Percentiles rank a stretch among this genome's conserved stretches.
Evolutionary conservation across 2,888 invertebrate genomes (phyloP).

Genomic region (Aphidius colemani): DNA sequence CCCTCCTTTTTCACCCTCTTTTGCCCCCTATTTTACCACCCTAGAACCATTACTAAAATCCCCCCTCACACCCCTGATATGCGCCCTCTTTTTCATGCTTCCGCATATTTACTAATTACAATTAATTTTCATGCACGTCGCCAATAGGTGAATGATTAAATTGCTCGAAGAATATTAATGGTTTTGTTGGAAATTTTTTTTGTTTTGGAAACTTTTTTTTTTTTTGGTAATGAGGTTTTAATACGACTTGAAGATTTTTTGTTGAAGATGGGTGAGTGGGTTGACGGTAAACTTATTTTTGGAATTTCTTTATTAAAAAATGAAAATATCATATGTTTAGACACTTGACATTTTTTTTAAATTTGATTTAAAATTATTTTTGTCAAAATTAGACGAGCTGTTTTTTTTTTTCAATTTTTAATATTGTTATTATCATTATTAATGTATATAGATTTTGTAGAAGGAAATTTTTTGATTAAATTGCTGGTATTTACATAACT

Average conservation of each 20-base stretch:
- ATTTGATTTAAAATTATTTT: too few relatives aligned
- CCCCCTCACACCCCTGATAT: constrained; percentile 4
- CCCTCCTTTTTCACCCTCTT: constrained; percentile 30
- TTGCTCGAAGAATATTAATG: too few relatives aligned
- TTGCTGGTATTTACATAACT: background rate
- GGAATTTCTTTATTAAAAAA: too few relatives aligned
- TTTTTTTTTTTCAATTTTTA: background rate
- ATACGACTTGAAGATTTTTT: too few relatives aligned
- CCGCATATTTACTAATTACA: constrained; percentile 31
- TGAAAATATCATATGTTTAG: too few relatives aligned
- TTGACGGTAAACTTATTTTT: too few relatives aligned
- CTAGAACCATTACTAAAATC: constrained; percentile 23
- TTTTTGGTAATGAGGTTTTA: too few relatives aligned
- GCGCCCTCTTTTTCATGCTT: constrained; percentile 27
- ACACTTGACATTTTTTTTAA: too few relatives aligned
- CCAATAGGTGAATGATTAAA: too few relatives aligned
- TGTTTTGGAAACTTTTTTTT: constrained; percentile 22
- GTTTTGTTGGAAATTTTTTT: too few relatives aligned
- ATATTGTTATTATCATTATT: background rate
- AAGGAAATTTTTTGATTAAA: too few relatives aligned
- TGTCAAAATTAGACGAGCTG: background rate
- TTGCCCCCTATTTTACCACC: constrained; percentile 29
- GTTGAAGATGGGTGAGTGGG: too few relatives aligned
- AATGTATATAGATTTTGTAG: background rate
- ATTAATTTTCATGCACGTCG: constrained; percentile 20